These are phyloP conservation scores for Ciconia stormi DNA, from an alignment of 2,113 vertebrate species.

Conservation along the genomic window DNA sequence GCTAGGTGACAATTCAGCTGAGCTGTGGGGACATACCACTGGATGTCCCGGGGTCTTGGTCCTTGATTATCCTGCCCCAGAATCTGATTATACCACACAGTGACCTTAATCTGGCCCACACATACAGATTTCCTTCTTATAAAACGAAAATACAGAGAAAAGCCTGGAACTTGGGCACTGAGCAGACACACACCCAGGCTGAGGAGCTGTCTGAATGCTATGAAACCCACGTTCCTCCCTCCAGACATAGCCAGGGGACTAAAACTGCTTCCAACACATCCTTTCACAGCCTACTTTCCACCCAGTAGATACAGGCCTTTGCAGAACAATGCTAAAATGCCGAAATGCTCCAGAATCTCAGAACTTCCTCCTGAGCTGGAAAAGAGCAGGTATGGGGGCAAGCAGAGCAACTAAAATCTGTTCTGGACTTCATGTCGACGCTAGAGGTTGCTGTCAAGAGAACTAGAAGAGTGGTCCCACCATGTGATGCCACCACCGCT, in stretches of 20 bases:
- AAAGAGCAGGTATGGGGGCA: background rate
- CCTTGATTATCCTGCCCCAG: background rate
- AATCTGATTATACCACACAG: background rate
- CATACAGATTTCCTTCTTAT: background rate
- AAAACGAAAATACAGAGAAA: background rate
- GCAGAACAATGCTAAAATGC: background rate
- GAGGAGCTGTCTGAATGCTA: background rate
- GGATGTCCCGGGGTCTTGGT: accelerated
- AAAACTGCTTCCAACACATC: background rate
- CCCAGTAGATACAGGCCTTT: background rate
- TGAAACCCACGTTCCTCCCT: background rate
- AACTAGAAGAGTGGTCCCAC: background rate
- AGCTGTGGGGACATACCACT: background rate
- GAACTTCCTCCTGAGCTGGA: background rate
- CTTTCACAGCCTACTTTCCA: background rate
- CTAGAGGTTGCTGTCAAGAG: background rate
- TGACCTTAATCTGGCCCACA: background rate
- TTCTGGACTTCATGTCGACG: background rate
- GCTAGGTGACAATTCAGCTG: background rate
- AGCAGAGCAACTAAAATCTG: background rate
- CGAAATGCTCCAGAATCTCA: background rate
- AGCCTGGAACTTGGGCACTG: background rate
- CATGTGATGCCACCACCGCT: background rate
- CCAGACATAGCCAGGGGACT: background rate
- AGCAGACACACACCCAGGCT: background rate